Evolutionary conservation across 2,113 vertebrate species (phyloP).

Genomic region (Anolis sagrei): DNA sequence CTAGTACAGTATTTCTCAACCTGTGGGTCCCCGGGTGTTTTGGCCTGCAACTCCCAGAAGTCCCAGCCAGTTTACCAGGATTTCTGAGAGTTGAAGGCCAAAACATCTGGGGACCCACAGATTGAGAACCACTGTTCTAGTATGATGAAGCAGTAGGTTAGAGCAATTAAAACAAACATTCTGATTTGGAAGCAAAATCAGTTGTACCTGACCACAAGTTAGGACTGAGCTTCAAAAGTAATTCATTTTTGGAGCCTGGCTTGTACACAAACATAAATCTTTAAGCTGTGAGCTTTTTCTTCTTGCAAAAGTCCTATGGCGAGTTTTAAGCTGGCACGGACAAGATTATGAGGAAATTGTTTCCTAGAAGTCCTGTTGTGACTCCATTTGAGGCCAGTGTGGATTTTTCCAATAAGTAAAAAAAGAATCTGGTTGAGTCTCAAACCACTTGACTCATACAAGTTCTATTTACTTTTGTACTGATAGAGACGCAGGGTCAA

Average conservation of each 20-base stretch:
- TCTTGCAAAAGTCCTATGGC: not conserved
- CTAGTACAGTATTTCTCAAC: too few species aligned
- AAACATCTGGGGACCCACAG: too few species aligned
- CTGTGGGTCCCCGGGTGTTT: too few species aligned
- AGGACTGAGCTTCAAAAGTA: not conserved
- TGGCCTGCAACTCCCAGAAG: too few species aligned
- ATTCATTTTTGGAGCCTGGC: not conserved
- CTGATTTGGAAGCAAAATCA: not conserved
- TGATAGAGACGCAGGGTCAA: conserved; percentile 1
- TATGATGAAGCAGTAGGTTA: too few species aligned
- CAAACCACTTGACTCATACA: not conserved
- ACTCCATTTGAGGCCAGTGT: not conserved
- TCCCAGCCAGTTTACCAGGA: too few species aligned
- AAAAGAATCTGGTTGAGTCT: not conserved
- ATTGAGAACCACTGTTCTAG: too few species aligned
- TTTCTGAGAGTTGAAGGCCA: too few species aligned
- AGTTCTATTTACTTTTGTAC: not conserved
- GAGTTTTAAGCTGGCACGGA: not conserved
- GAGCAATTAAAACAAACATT: not conserved
- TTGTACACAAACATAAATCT: not conserved
- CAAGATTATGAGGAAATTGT: not conserved
- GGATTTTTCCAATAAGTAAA: not conserved
- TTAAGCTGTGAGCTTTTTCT: not conserved
- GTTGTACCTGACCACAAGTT: not conserved
- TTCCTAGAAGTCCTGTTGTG: not conserved